Conservation (phyloP, 2,888 invertebrate genomes). For the Acronicta psi region DNA sequence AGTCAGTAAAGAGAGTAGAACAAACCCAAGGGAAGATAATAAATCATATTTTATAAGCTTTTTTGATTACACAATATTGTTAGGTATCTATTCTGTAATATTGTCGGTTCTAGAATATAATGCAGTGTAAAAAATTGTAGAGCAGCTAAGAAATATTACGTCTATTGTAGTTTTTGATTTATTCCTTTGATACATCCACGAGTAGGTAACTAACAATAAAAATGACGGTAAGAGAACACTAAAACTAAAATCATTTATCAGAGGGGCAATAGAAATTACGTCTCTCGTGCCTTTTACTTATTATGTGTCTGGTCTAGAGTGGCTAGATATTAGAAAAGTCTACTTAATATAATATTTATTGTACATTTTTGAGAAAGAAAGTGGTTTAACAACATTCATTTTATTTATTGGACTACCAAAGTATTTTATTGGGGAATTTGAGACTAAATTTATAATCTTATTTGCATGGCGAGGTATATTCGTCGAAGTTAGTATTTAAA, state of each 20-base stretch:
- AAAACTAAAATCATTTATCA: no score
- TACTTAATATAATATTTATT: not conserved
- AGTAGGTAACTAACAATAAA: no score
- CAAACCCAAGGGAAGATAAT: slow-evolving; percentile 18
- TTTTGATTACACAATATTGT: slow-evolving; percentile 3
- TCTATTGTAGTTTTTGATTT: no score
- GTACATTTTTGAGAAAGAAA: slow-evolving; percentile 10
- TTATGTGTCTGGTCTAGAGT: no score
- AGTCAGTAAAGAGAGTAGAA: slow-evolving; percentile 25
- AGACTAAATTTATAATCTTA: not conserved
- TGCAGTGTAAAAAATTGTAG: not conserved
- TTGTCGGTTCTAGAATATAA: no score
- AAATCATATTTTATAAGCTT: slow-evolving; percentile 16
- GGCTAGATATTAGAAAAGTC: not conserved
- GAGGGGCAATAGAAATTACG: no score
- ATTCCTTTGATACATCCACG: no score
- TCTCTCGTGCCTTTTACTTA: no score
- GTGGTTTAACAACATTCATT: slow-evolving; percentile 5
- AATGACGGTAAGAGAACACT: no score
- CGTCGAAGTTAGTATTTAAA: no score
- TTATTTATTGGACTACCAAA: not conserved
- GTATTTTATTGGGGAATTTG: not conserved
- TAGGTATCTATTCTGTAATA: no score
- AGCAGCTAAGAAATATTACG: no score
- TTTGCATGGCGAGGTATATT: not conserved